A percentile compares a stretch with the other conserved stretches of the same genome.
phyloP scores from a whole-genome alignment of 2,113 vertebrate species.

The Leptobrachium ailaonicum region DNA sequence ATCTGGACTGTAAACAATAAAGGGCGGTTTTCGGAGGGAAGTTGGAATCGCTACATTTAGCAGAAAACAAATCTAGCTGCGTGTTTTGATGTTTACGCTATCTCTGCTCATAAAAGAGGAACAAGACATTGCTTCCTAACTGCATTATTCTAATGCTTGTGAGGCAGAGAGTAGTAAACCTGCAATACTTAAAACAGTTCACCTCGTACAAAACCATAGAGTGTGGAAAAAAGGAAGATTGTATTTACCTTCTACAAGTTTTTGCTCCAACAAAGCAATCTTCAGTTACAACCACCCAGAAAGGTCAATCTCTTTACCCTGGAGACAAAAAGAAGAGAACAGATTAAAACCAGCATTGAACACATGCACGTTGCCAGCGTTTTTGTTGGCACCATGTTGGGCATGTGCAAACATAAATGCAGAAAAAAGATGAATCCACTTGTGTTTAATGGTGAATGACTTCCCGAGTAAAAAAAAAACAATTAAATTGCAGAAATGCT shows the following conservation, averaged over 20 bases:
- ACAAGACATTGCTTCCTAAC: background rate
- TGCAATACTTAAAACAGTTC: slow-evolving; percentile 28
- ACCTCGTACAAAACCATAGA: slow-evolving; percentile 39
- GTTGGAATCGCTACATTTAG: no score
- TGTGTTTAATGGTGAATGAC: slow-evolving; percentile 57
- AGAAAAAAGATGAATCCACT: slow-evolving; percentile 58
- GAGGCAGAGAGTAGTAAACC: background rate
- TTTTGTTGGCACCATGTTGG: slow-evolving; percentile 57
- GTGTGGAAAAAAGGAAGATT: slow-evolving; percentile 22
- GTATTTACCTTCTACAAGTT: slow-evolving; percentile 85
- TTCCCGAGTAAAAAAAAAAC: slow-evolving; percentile 66
- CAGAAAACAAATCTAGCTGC: no score
- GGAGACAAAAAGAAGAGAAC: slow-evolving; percentile 71
- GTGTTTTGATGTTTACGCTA: background rate
- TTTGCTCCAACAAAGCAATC: slow-evolving; percentile 86
- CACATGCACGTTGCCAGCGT: slow-evolving; percentile 50
- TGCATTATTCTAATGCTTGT: background rate
- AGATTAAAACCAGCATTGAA: slow-evolving; percentile 66
- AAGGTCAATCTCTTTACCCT: slow-evolving; percentile 88
- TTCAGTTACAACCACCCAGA: slow-evolving; percentile 81
- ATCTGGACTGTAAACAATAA: no score
- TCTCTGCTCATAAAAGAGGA: background rate
- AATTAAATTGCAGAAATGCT: slow-evolving; percentile 58
- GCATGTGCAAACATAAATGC: slow-evolving; percentile 60
- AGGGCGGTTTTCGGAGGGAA: no score